Evolutionary conservation across 2,113 vertebrate genomes (phyloP), one percentile per base, ranked within the genome.

Genomic region (Platycercus adscitus): DNA sequence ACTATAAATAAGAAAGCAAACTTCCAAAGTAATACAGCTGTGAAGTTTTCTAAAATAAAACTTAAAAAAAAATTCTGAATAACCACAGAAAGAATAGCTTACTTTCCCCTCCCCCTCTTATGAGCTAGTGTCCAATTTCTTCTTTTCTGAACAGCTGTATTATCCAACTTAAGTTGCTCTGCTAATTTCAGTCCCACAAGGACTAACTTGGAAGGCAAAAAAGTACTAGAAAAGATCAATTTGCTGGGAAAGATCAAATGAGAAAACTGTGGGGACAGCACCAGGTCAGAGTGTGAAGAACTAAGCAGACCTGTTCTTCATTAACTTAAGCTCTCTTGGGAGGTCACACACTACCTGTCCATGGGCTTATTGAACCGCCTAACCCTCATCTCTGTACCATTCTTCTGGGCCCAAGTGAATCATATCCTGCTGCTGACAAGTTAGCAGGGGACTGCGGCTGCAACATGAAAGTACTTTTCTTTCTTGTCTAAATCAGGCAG

Each of bases 221-320:
- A 96, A 98, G 98, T 97, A 97, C 97, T 97, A 97, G 96, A 97
- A 98, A 98, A 98, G 97, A 98, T 98, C 98, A 98, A 98, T 98
- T 98, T 98, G 97, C 97, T 98, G 97, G 97, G 97, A 98, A 98
- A 98, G 98, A 98, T 98, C 98, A 98, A 98, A 98, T 98, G 97
- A 98, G 98, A 98, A 98, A 98, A 98, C 97, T 98, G 98, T 98
- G 98, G 98, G 98, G 98, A 98, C 98, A 98, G 98, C 97, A 98
- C 97, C 96, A 96, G 98, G 99, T 99, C 99, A 99, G 98, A 98
- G 96, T 97, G 96, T 98, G 98, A 98, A 98, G 98, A 99, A 98
- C 98, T 98, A 98, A 98, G 98, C 98, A 99, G 99, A 98, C 98
- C 98, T 99, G 98, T 98, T 99, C 98, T 99, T 99, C 99, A 99